phyloP scores from a whole-genome alignment of 2,797 vertebrate genomes.

The Phataginus tricuspis region DNA sequence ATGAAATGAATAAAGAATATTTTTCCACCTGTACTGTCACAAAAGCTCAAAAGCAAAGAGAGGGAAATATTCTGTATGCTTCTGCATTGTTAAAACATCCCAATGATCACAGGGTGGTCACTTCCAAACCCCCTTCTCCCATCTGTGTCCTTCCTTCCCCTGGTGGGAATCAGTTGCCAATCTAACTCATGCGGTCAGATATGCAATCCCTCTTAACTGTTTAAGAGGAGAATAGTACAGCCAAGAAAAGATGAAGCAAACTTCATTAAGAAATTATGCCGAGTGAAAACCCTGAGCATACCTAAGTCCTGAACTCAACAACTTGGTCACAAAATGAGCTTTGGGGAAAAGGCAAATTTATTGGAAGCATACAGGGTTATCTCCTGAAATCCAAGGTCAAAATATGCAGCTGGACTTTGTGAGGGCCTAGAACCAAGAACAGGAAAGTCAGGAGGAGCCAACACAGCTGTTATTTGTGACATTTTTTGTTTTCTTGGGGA shows the following conservation, averaged over 20 bases:
- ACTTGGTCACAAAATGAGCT: conserved; percentile 20
- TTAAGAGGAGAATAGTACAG: neutral
- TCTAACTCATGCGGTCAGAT: neutral
- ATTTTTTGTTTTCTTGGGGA: conserved; percentile 3
- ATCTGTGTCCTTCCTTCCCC: neutral
- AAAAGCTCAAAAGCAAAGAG: neutral
- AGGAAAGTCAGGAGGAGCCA: conserved; percentile 42
- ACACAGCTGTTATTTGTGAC: conserved; percentile 57
- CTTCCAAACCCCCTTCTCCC: neutral
- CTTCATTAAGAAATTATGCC: neutral
- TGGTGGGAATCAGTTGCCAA: neutral
- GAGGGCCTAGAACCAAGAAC: conserved; percentile 33
- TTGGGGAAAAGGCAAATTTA: conserved; percentile 24
- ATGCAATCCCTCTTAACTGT: neutral
- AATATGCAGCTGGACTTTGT: conserved; percentile 50
- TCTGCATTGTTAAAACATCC: neutral
- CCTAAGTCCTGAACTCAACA: conserved; percentile 21
- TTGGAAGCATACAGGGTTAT: conserved; percentile 19
- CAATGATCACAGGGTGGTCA: neutral
- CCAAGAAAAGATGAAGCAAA: conserved; percentile 20
- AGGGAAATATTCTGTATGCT: neutral
- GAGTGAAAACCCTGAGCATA: conserved; percentile 17
- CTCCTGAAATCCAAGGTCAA: conserved; percentile 58
- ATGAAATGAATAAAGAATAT: conserved; percentile 10
- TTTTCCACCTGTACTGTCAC: neutral